These are phyloP conservation scores for Chrysolina americana DNA, from an alignment of 2,888 invertebrate genomes.

Conservation along the genomic window DNA sequence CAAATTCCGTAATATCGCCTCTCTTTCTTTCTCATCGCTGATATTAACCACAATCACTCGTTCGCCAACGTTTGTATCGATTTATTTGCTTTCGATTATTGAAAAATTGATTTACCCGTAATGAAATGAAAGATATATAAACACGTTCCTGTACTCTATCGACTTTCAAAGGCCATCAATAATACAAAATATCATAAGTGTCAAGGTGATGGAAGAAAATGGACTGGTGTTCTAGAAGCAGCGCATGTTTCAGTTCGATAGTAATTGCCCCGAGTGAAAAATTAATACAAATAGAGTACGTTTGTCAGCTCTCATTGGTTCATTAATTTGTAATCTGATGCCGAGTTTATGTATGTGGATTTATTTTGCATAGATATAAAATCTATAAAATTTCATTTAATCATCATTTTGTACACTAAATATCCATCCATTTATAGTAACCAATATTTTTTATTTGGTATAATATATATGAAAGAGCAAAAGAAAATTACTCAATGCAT, in stretches of 20 bases:
- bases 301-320: background rate
- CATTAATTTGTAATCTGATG: background rate
- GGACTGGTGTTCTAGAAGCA: background rate
- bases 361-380: too few relatives aligned
- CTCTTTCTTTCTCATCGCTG: background rate
- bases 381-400: too few relatives aligned
- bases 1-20: background rate
- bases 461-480: too few relatives aligned
- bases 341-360: background rate
- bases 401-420: too few relatives aligned
- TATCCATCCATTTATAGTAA: too few relatives aligned
- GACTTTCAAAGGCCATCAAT: constrained; percentile 9
- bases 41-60: background rate
- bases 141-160: background rate
- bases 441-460: too few relatives aligned
- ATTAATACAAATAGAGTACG: background rate
- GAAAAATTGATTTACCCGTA: constrained; percentile 7
- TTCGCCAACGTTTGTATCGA: background rate
- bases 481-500: too few relatives aligned
- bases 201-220: background rate
- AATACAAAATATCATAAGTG: constrained; percentile 9
- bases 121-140: constrained; percentile 22
- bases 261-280: background rate
- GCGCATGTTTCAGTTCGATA: background rate
- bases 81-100: constrained; percentile 18